A percentile compares a stretch with the other conserved stretches of the same genome.
These are phyloP conservation scores for Gymnothorax reevesii DNA, from an alignment of 2,797 vertebrate genomes.

Conservation along the genomic window DNA sequence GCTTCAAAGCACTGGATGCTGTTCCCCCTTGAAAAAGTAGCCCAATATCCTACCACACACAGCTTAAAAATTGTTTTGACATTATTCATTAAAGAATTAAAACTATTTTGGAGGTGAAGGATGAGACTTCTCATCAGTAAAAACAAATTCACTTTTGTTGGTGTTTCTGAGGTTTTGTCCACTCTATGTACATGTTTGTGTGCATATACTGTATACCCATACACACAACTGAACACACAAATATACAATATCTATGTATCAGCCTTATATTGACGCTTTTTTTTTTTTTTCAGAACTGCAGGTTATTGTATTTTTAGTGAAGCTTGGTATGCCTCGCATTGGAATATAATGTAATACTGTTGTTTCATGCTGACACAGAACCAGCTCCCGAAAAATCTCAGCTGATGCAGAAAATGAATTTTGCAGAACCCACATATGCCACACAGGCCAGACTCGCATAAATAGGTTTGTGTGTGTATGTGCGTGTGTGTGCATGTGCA, in stretches of 20 bases:
- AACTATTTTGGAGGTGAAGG: too few species aligned
- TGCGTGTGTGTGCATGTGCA: background rate
- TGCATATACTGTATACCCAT: background rate
- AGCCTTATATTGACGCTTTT: background rate
- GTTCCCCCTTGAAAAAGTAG: too few species aligned
- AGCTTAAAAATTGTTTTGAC: too few species aligned
- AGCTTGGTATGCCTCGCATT: background rate
- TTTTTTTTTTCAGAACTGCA: background rate
- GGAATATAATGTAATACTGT: slow-evolving; percentile 7
- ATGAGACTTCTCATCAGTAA: too few species aligned
- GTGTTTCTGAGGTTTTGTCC: too few species aligned
- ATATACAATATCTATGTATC: background rate
- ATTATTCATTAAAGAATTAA: too few species aligned
- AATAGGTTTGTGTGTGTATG: background rate
- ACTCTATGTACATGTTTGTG: background rate
- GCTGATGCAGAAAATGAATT: slow-evolving; percentile 21
- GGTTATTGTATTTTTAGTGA: slow-evolving; percentile 12
- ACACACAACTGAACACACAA: background rate
- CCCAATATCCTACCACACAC: too few species aligned
- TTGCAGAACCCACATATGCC: background rate
- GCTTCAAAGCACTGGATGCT: too few species aligned
- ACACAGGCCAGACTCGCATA: background rate
- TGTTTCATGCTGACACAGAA: slow-evolving; percentile 24
- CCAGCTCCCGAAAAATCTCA: background rate
- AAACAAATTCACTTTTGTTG: too few species aligned